Conservation (phyloP, 2,888 invertebrate genomes). For the Aphidoletes aphidimyza region DNA sequence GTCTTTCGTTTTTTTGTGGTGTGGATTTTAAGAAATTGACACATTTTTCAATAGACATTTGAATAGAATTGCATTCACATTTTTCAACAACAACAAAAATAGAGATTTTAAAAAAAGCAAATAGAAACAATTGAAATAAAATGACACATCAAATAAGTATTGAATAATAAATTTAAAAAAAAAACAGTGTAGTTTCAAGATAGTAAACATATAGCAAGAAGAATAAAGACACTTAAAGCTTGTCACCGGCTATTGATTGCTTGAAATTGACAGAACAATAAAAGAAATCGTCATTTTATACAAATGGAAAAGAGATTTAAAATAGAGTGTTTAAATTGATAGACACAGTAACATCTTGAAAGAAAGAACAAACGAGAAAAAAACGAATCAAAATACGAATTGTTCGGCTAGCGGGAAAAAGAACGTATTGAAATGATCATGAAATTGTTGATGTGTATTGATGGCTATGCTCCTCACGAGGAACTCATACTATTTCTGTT, state of each 20-base stretch:
- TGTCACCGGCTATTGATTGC: neutral
- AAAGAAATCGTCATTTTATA: too few species aligned
- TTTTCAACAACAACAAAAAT: too few species aligned
- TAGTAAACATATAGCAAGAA: neutral
- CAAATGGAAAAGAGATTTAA: too few species aligned
- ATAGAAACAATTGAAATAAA: neutral
- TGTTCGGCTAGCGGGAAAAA: neutral
- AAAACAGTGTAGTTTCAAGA: neutral
- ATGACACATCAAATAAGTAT: neutral
- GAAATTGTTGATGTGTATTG: neutral
- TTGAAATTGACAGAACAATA: neutral
- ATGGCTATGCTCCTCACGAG: too few species aligned
- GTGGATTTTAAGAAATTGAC: neutral
- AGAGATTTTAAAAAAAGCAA: neutral
- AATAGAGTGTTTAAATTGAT: neutral
- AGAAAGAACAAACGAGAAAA: neutral
- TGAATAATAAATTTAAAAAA: neutral
- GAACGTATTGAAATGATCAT: neutral
- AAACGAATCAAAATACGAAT: neutral
- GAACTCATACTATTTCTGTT: too few species aligned
- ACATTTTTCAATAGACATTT: conserved; percentile 15
- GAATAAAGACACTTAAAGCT: conserved; percentile 26
- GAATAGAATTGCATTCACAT: conserved; percentile 17
- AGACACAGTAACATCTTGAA: neutral
- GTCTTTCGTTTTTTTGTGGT: neutral